A percentile compares a stretch with the other conserved stretches of the same genome.
These are phyloP conservation scores for Cordilura impudica DNA, from an alignment of 2,888 invertebrate genomes.

Conservation along the genomic window DNA sequence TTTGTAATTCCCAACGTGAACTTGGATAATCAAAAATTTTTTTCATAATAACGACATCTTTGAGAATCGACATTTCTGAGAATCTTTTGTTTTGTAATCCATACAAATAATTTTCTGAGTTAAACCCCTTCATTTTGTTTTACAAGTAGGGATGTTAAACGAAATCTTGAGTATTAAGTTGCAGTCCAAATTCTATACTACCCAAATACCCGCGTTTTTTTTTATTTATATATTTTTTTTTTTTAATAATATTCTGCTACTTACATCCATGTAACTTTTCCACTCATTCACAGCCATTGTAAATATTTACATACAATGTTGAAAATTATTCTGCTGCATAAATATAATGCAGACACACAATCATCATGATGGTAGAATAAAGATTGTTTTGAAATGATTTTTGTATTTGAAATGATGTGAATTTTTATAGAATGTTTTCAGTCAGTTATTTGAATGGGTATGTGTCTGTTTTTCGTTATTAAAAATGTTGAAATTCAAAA, in stretches of 20 bases:
- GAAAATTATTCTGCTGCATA: neutral
- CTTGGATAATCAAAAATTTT: no score
- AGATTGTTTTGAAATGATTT: neutral
- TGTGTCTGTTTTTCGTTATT: neutral
- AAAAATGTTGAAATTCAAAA: neutral
- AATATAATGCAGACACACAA: neutral
- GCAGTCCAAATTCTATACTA: neutral
- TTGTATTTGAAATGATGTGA: neutral
- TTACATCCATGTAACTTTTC: neutral
- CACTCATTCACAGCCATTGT: neutral
- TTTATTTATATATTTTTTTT: neutral
- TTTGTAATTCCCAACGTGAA: no score
- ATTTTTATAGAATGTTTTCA: no score
- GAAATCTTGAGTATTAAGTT: no score
- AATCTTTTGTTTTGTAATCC: no score
- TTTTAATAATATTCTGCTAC: no score
- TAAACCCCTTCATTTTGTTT: no score
- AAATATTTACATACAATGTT: slow-evolving; percentile 34
- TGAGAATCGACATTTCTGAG: no score
- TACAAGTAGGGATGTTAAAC: no score
- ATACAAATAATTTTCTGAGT: no score
- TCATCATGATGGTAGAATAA: neutral
- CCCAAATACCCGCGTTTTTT: neutral
- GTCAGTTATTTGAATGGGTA: neutral
- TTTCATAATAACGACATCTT: no score